A percentile compares a stretch with the other conserved stretches of the same genome.
Conservation (phyloP, 1,140 invertebrate genomes). For the Copidosoma floridanum region DNA sequence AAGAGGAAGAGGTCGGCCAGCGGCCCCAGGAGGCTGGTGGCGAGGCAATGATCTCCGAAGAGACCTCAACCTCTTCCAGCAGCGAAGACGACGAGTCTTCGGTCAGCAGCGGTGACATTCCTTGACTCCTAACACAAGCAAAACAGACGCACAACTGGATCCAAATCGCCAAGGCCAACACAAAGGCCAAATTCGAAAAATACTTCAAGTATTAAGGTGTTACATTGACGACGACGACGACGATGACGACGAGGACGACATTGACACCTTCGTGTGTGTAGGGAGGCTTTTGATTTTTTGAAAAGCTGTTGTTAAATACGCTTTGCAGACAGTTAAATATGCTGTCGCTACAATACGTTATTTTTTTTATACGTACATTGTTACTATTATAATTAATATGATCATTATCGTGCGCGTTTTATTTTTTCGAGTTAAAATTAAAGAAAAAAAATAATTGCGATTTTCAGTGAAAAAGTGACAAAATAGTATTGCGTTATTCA, state of each 20-base stretch:
- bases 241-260: neutral
- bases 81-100: slow-evolving; percentile 55
- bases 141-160: slow-evolving; percentile 17
- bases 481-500: too few relatives aligned
- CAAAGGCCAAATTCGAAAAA: neutral
- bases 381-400: too few relatives aligned
- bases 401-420: too few relatives aligned
- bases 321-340: too few relatives aligned
- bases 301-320: too few relatives aligned
- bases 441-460: too few relatives aligned
- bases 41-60: slow-evolving; percentile 57
- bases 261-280: neutral
- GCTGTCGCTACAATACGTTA: too few relatives aligned
- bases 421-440: too few relatives aligned
- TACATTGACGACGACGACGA: neutral
- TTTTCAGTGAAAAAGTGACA: too few relatives aligned
- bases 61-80: slow-evolving; percentile 52
- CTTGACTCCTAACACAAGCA: slow-evolving; percentile 39
- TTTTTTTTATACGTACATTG: too few relatives aligned
- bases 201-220: too few relatives aligned
- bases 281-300: too few relatives aligned
- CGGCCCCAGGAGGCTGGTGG: slow-evolving; percentile 54
- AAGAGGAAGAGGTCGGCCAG: slow-evolving; percentile 27
- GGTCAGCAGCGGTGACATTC: slow-evolving; percentile 48
- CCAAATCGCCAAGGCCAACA: neutral